These are phyloP conservation scores for Nomada flava DNA, from an alignment of 2,888 invertebrate genomes.

Conservation along the genomic window DNA sequence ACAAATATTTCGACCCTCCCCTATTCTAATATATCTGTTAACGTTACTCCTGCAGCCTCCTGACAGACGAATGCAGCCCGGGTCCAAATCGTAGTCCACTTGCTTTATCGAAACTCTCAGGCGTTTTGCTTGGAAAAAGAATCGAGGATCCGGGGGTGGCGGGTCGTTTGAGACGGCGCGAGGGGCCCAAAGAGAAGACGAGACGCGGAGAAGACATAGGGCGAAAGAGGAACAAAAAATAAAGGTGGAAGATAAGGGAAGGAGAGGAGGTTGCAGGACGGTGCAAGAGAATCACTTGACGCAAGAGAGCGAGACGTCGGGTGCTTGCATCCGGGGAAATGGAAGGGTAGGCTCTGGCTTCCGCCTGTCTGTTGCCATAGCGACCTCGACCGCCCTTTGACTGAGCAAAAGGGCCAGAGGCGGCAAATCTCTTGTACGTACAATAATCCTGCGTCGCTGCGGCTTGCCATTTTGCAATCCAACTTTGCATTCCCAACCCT, in stretches of 20 bases:
- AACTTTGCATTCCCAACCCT: constrained; percentile 51
- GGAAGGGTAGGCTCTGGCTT: constrained; percentile 78
- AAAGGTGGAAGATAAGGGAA: constrained; percentile 34
- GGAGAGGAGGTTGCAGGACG: constrained; percentile 62
- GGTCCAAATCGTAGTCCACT: constrained; percentile 16
- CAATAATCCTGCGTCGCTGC: constrained; percentile 78
- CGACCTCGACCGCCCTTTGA: constrained; percentile 79
- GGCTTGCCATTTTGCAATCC: constrained; percentile 78
- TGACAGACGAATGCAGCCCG: background rate
- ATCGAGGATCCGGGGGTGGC: constrained; percentile 52
- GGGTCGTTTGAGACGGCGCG: constrained; percentile 50
- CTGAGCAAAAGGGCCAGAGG: constrained; percentile 78
- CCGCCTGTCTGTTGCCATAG: constrained; percentile 81
- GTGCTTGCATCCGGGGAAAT: constrained; percentile 74
- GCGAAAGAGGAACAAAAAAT: constrained; percentile 53
- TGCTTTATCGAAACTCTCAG: constrained; percentile 9
- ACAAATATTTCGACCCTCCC: background rate
- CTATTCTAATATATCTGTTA: background rate
- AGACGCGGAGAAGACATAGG: constrained; percentile 42
- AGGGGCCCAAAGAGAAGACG: constrained; percentile 47
- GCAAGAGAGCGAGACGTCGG: constrained; percentile 74
- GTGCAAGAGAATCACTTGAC: constrained; percentile 78
- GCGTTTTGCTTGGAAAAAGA: constrained; percentile 44
- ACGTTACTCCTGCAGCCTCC: background rate
- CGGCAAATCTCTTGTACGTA: constrained; percentile 82